phyloP scores from a whole-genome alignment of 92 coral and sea anemone genomes.

The Phenganax subtilis region DNA sequence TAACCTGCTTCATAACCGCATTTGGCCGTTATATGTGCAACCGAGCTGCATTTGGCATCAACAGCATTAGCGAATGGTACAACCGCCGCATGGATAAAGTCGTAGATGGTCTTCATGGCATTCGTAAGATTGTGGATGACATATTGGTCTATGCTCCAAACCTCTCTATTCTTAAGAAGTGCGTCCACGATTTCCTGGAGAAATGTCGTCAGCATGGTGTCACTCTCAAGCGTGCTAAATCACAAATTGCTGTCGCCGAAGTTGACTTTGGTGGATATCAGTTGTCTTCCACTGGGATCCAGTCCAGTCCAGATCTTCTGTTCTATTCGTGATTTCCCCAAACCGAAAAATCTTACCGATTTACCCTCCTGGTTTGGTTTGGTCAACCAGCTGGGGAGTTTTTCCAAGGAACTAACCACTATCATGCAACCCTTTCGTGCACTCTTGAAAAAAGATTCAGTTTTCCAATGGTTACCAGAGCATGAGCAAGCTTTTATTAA shows the following conservation, averaged over 20 bases:
- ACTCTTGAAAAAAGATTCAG: neutral
- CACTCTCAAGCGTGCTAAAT: too few species aligned
- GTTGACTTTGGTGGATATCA: neutral
- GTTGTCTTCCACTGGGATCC: neutral
- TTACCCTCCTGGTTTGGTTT: neutral
- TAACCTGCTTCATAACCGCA: conserved; percentile 18
- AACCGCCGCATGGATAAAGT: conserved; percentile 16
- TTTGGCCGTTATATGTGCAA: conserved; percentile 30
- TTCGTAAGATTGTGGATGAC: conserved; percentile 18
- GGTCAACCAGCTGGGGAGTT: neutral
- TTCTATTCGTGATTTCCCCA: neutral
- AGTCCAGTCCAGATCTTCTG: neutral
- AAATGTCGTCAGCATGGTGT: too few species aligned
- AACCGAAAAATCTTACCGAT: too few species aligned
- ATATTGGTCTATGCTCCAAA: neutral
- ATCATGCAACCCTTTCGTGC: neutral
- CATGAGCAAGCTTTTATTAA: neutral
- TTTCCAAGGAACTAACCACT: neutral
- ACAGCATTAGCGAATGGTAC: conserved; percentile 7
- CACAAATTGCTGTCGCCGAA: neutral
- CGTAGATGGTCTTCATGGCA: conserved; percentile 2
- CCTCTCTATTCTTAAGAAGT: too few species aligned
- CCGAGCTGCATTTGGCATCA: conserved; percentile 8
- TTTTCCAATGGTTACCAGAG: neutral
- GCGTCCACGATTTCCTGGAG: too few species aligned